These are phyloP conservation scores for Arizona elegans DNA, from an alignment of 2,113 vertebrate species.

Conservation along the genomic window DNA sequence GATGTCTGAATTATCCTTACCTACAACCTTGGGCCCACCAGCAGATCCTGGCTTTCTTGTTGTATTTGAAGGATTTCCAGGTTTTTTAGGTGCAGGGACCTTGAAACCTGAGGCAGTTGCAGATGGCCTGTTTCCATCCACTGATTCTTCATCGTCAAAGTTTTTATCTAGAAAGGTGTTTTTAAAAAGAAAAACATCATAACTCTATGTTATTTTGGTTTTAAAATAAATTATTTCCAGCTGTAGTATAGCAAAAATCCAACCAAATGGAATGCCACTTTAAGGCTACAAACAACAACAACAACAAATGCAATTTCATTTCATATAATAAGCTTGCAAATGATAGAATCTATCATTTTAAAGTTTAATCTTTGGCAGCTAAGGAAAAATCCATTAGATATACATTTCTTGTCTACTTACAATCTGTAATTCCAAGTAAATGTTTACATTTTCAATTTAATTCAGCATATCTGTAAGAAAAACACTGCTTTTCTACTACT, in stretches of 20 bases:
- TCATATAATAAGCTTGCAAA: slow-evolving; percentile 3
- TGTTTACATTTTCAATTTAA: slow-evolving; percentile 38
- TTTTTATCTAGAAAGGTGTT: slow-evolving; percentile 83
- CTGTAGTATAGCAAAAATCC: slow-evolving; percentile 24
- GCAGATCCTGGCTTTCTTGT: slow-evolving; percentile 84
- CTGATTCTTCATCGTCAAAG: slow-evolving; percentile 96
- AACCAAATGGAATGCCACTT: slow-evolving; percentile 43
- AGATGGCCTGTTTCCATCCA: slow-evolving; percentile 91
- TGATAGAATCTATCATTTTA: neutral
- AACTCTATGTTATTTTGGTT: slow-evolving; percentile 34
- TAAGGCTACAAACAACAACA: slow-evolving; percentile 26
- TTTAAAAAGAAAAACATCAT: slow-evolving; percentile 49
- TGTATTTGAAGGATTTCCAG: slow-evolving; percentile 81
- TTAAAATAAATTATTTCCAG: neutral
- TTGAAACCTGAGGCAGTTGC: slow-evolving; percentile 90
- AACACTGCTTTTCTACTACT: slow-evolving; percentile 64
- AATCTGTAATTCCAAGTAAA: slow-evolving; percentile 4
- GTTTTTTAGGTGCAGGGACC: slow-evolving; percentile 90
- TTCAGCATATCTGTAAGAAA: slow-evolving; percentile 31
- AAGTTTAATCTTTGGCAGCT: slow-evolving; percentile 12
- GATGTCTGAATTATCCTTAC: slow-evolving; percentile 66
- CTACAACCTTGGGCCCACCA: slow-evolving; percentile 82
- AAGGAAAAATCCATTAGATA: neutral
- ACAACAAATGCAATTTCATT: neutral
- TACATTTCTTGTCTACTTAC: slow-evolving; percentile 30